Evolutionary conservation across 2,888 invertebrate genomes (phyloP), one percentile per base, ranked within the genome.

Genomic region (Elegia similella): DNA sequence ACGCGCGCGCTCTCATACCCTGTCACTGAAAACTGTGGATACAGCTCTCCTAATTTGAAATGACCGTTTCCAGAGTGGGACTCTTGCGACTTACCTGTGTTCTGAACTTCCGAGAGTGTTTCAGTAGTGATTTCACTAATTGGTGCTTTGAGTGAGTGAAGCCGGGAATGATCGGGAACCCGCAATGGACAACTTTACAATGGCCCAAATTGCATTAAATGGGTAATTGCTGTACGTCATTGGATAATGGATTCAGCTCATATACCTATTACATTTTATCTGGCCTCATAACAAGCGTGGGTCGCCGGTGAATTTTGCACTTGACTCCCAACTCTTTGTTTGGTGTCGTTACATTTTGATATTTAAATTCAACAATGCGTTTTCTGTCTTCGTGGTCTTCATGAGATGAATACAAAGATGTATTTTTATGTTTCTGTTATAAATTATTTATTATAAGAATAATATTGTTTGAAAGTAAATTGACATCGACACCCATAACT

Each of bases 161-260:
- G 78, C 76, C 75, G 84, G 82, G 84, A 85, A 86, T 84, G 84
- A 76, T 84, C 83, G 81, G 81, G 86, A 82, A 75, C 71, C 72
- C 75, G 74, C 76, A 72, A 78, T 79, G 86, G 85, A 86, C 82
- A 72, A 74, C 76, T 77, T 75, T 78, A 83, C 84, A 77, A 90
- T 91, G 90, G 73, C 88, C 91, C 91, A 81, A 90, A 90, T 91
- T 87, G 83, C 84, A 86, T 84, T 88, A 88, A 91, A 89, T 90
- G 88, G 91, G 91, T 91, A 91, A 91, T 91, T 88, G 91, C 81
- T 83, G 81, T 80, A 88, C 85, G 85, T 91, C 89, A 91, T 90
- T 91, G 91, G 82, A 90, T 91, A 91, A 91, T 91, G 89, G 88
- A 86, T 84, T 86, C 82, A 77, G 81, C 82, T 84, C 81, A 80